Conservation (phyloP, 2,113 vertebrate genomes). For the Talpa occidentalis region DNA sequence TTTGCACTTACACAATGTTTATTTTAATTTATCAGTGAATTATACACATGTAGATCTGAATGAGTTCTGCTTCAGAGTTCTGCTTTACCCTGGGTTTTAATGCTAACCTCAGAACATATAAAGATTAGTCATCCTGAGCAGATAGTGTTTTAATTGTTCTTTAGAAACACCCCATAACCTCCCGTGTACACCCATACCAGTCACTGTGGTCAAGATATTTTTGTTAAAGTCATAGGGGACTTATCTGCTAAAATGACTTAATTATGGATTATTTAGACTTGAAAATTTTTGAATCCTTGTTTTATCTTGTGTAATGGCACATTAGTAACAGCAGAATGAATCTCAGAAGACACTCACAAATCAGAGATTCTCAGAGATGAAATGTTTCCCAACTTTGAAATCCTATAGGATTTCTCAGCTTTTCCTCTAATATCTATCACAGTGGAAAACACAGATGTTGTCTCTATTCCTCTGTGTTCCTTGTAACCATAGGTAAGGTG, state of each 20-base stretch:
- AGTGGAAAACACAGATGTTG: background rate
- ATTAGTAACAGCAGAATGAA: background rate
- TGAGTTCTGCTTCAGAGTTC: background rate
- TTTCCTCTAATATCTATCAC: slow-evolving; percentile 23
- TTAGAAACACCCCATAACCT: background rate
- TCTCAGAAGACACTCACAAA: slow-evolving; percentile 25
- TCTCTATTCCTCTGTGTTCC: background rate
- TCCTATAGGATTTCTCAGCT: background rate
- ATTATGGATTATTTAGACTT: background rate
- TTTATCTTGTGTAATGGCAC: background rate
- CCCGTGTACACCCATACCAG: no score
- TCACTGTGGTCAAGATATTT: background rate
- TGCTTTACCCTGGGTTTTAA: slow-evolving; percentile 61
- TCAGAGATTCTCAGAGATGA: background rate
- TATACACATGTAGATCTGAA: background rate
- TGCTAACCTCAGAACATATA: slow-evolving; percentile 48
- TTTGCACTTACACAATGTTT: slow-evolving; percentile 4
- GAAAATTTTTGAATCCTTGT: background rate
- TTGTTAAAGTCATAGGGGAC: background rate
- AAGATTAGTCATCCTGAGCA: background rate
- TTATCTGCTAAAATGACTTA: background rate
- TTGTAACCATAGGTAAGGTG: background rate
- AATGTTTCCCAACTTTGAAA: slow-evolving; percentile 17
- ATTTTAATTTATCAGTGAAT: background rate
- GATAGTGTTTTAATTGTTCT: background rate